Evolutionary conservation across 2,888 invertebrate genomes (phyloP), one percentile per base, ranked within the genome.

Genomic region (Apamea anceps): DNA sequence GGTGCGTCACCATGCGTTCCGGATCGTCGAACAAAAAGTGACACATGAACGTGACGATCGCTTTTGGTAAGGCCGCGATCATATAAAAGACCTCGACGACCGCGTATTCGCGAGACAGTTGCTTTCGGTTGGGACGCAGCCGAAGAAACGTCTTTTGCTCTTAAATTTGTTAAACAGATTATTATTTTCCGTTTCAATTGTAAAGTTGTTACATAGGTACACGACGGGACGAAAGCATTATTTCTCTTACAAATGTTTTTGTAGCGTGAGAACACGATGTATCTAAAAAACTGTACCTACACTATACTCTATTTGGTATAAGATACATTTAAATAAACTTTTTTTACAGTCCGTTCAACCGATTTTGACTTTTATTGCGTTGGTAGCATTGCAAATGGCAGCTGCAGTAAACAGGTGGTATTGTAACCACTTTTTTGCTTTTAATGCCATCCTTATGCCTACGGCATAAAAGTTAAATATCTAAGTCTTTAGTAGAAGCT

Each of bases 201-300:
- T 48, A 15, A 72, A 75, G 12, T 18, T 51, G 25, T 77, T 37
- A 5, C 25, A 2, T 25, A n/a, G n/a, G n/a, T n/a, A 15, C 15
- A 51, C 15, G 15, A 45, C 45, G 2, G 7, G 25, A 81, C 72
- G 65, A 84, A 81, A 81, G 62, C 70, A 62, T 54, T 65, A 75
- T 73, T 77, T 25, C 75, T 57, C 25, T 66, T 48, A 70, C 18
- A 85, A 37, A 60, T 18, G 6, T 66, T 63, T 28, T 57, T 28
- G 82, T 74, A 77, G 83, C 66, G 66, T 32, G 65, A 32, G 60
- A n/a, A 62, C 68, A 82, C 54, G 21, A 67, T 54, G 8, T 54
- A 21, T 32, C 42, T 45, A 70, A 18, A 25, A 71, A 54, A 71
- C 25, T 54, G 18, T 18, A 71, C 25, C 25, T 25, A 32, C 18